These are phyloP conservation scores for Alligator mississippiensis DNA, from an alignment of 2,113 vertebrate species.

Conservation along the genomic window DNA sequence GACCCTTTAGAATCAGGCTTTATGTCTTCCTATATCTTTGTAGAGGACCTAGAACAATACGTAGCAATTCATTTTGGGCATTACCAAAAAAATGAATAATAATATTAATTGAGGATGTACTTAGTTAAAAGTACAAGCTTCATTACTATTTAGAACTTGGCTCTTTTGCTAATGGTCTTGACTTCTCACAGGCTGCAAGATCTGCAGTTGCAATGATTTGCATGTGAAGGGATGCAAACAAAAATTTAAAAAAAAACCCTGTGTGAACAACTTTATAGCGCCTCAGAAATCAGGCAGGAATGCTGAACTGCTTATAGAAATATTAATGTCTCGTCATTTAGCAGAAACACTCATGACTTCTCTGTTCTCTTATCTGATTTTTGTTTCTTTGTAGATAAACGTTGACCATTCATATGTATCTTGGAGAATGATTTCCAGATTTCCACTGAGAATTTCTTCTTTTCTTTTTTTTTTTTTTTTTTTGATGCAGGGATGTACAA, in stretches of 20 bases:
- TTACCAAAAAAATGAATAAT: not conserved
- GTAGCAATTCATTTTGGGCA: not conserved
- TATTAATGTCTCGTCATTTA: not conserved
- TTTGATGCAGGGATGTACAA: not conserved
- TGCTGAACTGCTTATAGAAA: slow-evolving; percentile 2
- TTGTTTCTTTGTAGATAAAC: slow-evolving; percentile 2
- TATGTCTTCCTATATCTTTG: no score
- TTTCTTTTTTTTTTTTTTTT: not conserved
- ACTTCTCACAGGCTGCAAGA: not conserved
- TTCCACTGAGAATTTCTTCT: not conserved
- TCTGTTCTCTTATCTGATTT: slow-evolving; percentile 8
- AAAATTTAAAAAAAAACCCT: not conserved
- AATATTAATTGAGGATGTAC: not conserved
- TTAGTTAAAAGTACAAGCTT: not conserved
- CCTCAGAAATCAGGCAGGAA: not conserved
- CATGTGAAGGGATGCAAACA: not conserved
- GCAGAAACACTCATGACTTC: not conserved
- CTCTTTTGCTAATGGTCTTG: not conserved
- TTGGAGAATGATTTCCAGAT: not conserved
- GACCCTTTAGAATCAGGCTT: no score
- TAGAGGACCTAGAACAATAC: no score
- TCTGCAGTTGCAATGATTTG: not conserved
- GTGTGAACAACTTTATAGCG: no score
- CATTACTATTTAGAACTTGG: not conserved
- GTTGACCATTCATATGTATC: slow-evolving; percentile 5